phyloP scores from a whole-genome alignment of 2,113 vertebrate genomes.

The Motacilla alba region DNA sequence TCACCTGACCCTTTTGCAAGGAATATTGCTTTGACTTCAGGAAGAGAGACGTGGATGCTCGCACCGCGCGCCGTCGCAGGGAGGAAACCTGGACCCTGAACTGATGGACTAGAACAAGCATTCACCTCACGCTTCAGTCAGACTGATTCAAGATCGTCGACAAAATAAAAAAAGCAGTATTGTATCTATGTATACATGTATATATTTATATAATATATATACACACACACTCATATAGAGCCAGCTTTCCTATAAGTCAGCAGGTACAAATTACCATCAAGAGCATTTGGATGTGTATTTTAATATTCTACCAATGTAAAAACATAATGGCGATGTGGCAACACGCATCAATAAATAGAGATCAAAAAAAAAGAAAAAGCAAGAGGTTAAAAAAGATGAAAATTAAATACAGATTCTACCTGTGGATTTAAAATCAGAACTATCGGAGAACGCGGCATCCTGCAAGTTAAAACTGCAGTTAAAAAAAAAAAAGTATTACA shows the following conservation, averaged over 20 bases:
- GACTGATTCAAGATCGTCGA: constrained; percentile 53
- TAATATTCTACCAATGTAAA: constrained; percentile 65
- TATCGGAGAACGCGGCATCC: constrained; percentile 49
- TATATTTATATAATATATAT: constrained; percentile 75
- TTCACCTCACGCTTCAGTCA: constrained; percentile 61
- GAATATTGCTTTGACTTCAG: constrained; percentile 77
- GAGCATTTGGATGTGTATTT: constrained; percentile 66
- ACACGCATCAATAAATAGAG: constrained; percentile 77
- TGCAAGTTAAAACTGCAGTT: constrained; percentile 63
- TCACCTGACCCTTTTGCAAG: constrained; percentile 24
- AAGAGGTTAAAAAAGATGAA: constrained; percentile 68
- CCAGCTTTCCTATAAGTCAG: constrained; percentile 73
- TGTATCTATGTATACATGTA: constrained; percentile 80
- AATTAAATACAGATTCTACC: constrained; percentile 73
- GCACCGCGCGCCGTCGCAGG: background rate
- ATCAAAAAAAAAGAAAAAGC: constrained; percentile 31
- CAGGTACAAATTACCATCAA: constrained; percentile 68
- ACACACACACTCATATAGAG: constrained; percentile 68
- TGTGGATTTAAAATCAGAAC: constrained; percentile 67
- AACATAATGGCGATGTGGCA: constrained; percentile 61
- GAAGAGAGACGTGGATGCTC: constrained; percentile 63
- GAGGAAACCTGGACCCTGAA: constrained; percentile 39
- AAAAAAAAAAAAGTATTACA: constrained; percentile 10
- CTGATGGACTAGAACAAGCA: constrained; percentile 29
- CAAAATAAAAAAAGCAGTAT: constrained; percentile 69